Evolutionary conservation across 2,888 invertebrate genomes (phyloP).

Genomic region (Ormyrus rosae): DNA sequence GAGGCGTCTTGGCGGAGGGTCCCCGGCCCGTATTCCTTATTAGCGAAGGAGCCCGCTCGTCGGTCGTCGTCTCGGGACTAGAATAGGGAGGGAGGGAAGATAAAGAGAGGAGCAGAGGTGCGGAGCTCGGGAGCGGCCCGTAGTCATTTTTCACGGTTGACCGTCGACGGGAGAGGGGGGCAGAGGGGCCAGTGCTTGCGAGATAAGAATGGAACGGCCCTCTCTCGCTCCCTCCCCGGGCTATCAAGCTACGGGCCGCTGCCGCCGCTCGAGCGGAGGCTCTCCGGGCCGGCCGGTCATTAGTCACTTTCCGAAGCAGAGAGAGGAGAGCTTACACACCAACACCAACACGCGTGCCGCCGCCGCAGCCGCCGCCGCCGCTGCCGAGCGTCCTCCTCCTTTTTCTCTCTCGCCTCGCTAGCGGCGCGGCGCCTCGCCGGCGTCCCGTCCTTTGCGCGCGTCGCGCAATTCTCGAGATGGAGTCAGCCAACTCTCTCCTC

Average conservation of each 20-base stretch:
- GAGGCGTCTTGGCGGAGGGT: no score
- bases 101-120: conserved; percentile 51
- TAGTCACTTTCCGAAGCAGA: conserved; percentile 76
- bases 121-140: conserved; percentile 59
- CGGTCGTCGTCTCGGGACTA: no score
- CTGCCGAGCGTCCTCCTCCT: conserved; percentile 20
- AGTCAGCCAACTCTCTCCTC: conserved; percentile 55
- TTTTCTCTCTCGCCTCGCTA: conserved; percentile 40
- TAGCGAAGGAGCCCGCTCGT: no score
- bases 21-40: no score
- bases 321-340: conserved; percentile 69
- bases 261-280: conserved; percentile 66
- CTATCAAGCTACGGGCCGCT: conserved; percentile 45
- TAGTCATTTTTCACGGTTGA: conserved; percentile 73
- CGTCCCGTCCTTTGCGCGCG: conserved; percentile 46
- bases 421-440: conserved; percentile 40
- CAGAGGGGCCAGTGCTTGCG: conserved; percentile 54
- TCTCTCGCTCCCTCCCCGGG: conserved; percentile 62
- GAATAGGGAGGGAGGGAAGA: conserved; percentile 25
- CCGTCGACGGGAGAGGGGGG: conserved; percentile 68
- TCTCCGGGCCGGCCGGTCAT: conserved; percentile 68
- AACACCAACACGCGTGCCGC: conserved; percentile 52
- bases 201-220: conserved; percentile 66
- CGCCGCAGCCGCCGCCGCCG: conserved; percentile 14
- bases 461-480: conserved; percentile 55